Percentiles rank a stretch among this genome's conserved stretches.
phyloP scores from a whole-genome alignment of 2,113 vertebrate genomes.

The Lutjanus erythropterus region DNA sequence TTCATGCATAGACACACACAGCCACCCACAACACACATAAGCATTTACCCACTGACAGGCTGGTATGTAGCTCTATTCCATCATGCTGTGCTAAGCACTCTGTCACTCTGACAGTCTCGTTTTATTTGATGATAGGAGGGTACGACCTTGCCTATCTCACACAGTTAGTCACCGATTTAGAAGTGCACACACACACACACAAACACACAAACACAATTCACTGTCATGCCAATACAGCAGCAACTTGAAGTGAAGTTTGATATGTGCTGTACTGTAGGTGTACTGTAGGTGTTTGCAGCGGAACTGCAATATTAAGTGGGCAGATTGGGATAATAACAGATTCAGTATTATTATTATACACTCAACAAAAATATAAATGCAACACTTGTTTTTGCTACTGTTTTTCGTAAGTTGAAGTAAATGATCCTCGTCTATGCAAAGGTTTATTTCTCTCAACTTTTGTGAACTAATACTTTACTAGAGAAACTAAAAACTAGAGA shows the following conservation, averaged over 20 bases:
- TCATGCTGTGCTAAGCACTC: conserved; percentile 69
- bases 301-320: background rate
- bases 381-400: too few relatives aligned
- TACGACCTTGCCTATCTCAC: conserved; percentile 72
- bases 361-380: too few relatives aligned
- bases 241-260: conserved; percentile 33
- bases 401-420: too few relatives aligned
- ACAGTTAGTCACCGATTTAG: conserved; percentile 58
- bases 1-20: conserved; percentile 31
- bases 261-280: background rate
- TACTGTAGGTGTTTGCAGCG: background rate
- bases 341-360: background rate
- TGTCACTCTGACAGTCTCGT: conserved; percentile 68
- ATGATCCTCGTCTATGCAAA: too few relatives aligned
- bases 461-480: too few relatives aligned
- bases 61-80: conserved; percentile 48
- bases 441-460: too few relatives aligned
- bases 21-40: conserved; percentile 8
- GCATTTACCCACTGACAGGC: conserved; percentile 50
- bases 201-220: conserved; percentile 29
- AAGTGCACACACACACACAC: conserved; percentile 21
- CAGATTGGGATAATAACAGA: background rate
- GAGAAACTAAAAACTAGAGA: too few relatives aligned
- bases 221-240: conserved; percentile 20
- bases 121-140: conserved; percentile 74